phyloP scores from a whole-genome alignment of 2,797 vertebrate species.

The Ispidina lecontei region DNA sequence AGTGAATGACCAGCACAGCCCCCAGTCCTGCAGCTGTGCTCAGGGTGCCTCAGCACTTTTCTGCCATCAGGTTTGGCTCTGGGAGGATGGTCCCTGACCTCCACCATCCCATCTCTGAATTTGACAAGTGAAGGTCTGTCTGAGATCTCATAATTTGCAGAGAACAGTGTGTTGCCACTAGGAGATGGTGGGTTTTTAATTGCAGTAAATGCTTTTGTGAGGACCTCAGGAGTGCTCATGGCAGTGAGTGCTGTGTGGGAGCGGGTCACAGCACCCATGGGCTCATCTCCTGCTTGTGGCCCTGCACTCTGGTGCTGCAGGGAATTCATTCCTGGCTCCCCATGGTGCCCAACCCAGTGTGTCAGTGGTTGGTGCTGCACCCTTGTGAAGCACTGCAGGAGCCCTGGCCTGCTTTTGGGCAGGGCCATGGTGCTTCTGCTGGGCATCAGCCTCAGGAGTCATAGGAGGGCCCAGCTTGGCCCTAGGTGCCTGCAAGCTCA shows the following conservation, averaged over 20 bases:
- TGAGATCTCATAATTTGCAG: background rate
- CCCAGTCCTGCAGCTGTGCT: background rate
- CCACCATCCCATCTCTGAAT: background rate
- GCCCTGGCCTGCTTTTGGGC: background rate
- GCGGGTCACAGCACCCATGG: fast-evolving
- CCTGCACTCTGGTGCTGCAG: fast-evolving
- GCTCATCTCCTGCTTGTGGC: background rate
- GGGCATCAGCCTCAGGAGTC: background rate
- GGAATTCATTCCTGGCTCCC: no score
- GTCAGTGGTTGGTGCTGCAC: fast-evolving
- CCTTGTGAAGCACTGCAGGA: fast-evolving
- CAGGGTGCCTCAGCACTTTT: fast-evolving
- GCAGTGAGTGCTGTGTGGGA: fast-evolving
- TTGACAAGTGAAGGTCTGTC: fast-evolving
- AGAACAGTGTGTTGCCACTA: background rate
- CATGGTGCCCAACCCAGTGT: fast-evolving
- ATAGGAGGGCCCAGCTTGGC: background rate
- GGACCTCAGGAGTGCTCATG: background rate
- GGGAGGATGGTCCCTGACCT: no score
- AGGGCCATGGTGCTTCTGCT: background rate
- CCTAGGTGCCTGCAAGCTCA: fast-evolving
- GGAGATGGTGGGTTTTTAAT: background rate
- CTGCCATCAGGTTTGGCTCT: background rate
- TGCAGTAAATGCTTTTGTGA: background rate
- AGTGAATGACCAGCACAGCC: fast-evolving